phyloP scores from a whole-genome alignment of 2,888 invertebrate species.

The Smittia sp. region DNA sequence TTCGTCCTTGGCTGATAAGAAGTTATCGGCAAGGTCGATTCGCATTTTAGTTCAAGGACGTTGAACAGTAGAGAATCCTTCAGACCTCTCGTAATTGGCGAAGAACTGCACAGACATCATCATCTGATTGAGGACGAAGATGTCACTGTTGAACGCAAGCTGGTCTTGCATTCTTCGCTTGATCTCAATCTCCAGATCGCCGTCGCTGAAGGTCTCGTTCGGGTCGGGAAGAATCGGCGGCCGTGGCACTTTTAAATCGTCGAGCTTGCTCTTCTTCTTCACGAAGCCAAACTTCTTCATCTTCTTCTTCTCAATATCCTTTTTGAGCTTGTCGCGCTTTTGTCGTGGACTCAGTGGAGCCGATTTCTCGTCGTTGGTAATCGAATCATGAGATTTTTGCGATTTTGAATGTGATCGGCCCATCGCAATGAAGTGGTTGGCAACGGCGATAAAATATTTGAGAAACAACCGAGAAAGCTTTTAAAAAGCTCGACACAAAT shows the following conservation, averaged over 20 bases:
- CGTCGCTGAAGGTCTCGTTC: slow-evolving; percentile 47
- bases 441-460: neutral
- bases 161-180: slow-evolving; percentile 60
- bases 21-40: too few species aligned
- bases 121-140: slow-evolving; percentile 74
- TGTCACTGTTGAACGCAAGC: slow-evolving; percentile 61
- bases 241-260: slow-evolving; percentile 43
- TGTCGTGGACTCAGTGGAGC: neutral
- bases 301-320: slow-evolving; percentile 17
- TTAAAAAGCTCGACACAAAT: slow-evolving; percentile 15
- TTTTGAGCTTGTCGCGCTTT: neutral
- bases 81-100: slow-evolving; percentile 70
- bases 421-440: slow-evolving; percentile 26
- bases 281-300: slow-evolving; percentile 31
- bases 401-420: slow-evolving; percentile 25
- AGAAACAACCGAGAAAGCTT: neutral
- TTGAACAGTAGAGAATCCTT: slow-evolving; percentile 50
- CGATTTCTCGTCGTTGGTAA: neutral
- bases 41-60: too few species aligned
- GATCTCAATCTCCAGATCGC: slow-evolving; percentile 58
- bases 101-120: slow-evolving; percentile 75
- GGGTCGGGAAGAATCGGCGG: neutral
- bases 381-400: too few species aligned
- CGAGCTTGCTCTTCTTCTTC: slow-evolving; percentile 38
- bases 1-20: too few species aligned